These are phyloP conservation scores for Agonum fuliginosum DNA, from an alignment of 2,888 invertebrate species.

Conservation along the genomic window DNA sequence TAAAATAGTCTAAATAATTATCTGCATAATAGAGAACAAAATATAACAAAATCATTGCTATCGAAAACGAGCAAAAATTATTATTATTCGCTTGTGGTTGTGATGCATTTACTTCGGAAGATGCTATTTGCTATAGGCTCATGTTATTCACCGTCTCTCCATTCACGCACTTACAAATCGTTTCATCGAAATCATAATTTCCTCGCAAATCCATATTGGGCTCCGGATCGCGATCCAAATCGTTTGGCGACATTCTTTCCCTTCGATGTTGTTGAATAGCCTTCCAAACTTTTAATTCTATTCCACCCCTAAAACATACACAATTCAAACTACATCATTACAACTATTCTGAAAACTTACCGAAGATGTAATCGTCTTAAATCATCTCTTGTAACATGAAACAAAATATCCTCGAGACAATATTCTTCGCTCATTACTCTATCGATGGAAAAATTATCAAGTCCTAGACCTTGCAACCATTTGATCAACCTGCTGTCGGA, in stretches of 20 bases:
- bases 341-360: conserved; percentile 72
- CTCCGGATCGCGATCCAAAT: conserved; percentile 59
- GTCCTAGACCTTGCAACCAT: conserved; percentile 83
- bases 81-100: conserved; percentile 37
- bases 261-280: conserved; percentile 81
- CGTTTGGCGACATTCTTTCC: conserved; percentile 61
- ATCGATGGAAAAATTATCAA: conserved; percentile 81
- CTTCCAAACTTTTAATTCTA: conserved; percentile 90
- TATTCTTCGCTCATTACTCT: conserved; percentile 85
- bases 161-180: conserved; percentile 56
- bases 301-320: conserved; percentile 85
- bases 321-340: conserved; percentile 61
- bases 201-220: conserved; percentile 64
- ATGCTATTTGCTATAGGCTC: conserved; percentile 49
- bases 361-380: conserved; percentile 85
- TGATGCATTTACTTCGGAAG: conserved; percentile 8
- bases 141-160: conserved; percentile 55
- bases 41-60: conserved; percentile 49
- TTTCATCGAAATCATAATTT: conserved; percentile 68
- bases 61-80: conserved; percentile 44
- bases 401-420: conserved; percentile 85
- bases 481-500: conserved; percentile 78
- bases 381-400: conserved; percentile 88
- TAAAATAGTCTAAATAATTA: conserved; percentile 45
- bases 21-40: conserved; percentile 37